Evolutionary conservation across 2,888 invertebrate species (phyloP).

Genomic region (Vesta saturnalis): DNA sequence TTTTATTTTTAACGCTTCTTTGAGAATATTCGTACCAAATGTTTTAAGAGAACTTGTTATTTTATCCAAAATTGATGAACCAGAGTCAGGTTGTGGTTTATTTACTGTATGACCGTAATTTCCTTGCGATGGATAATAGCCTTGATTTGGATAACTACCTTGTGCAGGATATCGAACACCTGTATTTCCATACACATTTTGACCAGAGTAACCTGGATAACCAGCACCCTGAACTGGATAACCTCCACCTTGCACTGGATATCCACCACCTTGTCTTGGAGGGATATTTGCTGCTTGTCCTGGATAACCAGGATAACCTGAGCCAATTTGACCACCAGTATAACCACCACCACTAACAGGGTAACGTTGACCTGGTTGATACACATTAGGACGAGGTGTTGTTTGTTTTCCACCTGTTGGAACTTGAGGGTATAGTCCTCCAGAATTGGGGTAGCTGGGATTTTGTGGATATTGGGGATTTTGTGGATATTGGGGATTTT

Average conservation of each 20-base stretch:
- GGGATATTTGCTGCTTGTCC: constrained; percentile 38
- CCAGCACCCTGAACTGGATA: constrained; percentile 47
- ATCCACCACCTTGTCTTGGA: constrained; percentile 37
- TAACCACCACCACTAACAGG: constrained; percentile 49
- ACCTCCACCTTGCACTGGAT: constrained; percentile 38
- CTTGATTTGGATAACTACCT: constrained; percentile 24
- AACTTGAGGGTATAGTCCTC: constrained; percentile 51
- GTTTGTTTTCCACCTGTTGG: constrained; percentile 52
- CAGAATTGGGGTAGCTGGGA: constrained; percentile 29
- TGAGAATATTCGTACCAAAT: constrained; percentile 59
- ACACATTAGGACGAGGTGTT: constrained; percentile 52
- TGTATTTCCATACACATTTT: constrained; percentile 40
- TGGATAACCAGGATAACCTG: constrained; percentile 54
- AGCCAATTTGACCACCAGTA: constrained; percentile 56
- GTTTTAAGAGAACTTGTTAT: constrained; percentile 57
- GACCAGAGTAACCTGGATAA: constrained; percentile 47
- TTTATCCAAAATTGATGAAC: constrained; percentile 51
- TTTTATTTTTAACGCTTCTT: constrained; percentile 53
- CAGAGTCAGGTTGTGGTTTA: constrained; percentile 46
- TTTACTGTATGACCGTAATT: constrained; percentile 30
- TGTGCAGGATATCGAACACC: constrained; percentile 17
- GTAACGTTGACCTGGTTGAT: constrained; percentile 41
- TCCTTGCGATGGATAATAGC: constrained; percentile 24
- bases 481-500: neutral
- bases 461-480: constrained; percentile 26